These are phyloP conservation scores for Rana temporaria DNA, from an alignment of 2,113 vertebrate genomes.

Conservation along the genomic window DNA sequence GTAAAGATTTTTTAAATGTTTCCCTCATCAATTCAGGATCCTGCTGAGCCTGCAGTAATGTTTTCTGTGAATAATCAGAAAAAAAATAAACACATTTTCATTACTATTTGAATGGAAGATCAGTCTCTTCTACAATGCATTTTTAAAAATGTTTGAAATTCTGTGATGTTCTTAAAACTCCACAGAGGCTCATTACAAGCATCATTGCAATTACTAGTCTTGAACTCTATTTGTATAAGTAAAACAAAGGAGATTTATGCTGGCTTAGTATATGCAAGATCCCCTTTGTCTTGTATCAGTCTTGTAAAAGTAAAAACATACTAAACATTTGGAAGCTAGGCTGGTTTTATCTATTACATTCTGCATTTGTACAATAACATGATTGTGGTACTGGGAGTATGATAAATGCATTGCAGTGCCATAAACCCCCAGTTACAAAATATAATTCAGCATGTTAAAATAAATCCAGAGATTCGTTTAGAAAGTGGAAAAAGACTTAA, in stretches of 20 bases:
- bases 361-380: constrained; percentile 45
- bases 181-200: constrained; percentile 42
- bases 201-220: constrained; percentile 42
- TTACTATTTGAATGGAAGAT: not conserved
- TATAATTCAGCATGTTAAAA: constrained; percentile 50
- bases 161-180: constrained; percentile 29
- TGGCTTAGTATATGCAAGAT: constrained; percentile 34
- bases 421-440: constrained; percentile 49
- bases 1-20: not conserved
- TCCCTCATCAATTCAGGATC: not conserved
- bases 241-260: constrained; percentile 46
- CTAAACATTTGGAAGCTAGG: constrained; percentile 45
- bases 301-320: constrained; percentile 49
- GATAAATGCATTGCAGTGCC: constrained; percentile 46
- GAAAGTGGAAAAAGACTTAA: constrained; percentile 25
- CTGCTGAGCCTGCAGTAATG: constrained; percentile 7
- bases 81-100: constrained; percentile 21
- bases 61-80: constrained; percentile 12
- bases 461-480: constrained; percentile 47
- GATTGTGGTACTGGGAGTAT: constrained; percentile 40
- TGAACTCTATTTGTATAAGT: constrained; percentile 42
- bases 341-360: constrained; percentile 43
- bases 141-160: constrained; percentile 20
- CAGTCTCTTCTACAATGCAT: constrained; percentile 15
- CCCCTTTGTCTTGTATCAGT: constrained; percentile 52